phyloP scores from a whole-genome alignment of 2,113 vertebrate species.

The Strigops habroptila region DNA sequence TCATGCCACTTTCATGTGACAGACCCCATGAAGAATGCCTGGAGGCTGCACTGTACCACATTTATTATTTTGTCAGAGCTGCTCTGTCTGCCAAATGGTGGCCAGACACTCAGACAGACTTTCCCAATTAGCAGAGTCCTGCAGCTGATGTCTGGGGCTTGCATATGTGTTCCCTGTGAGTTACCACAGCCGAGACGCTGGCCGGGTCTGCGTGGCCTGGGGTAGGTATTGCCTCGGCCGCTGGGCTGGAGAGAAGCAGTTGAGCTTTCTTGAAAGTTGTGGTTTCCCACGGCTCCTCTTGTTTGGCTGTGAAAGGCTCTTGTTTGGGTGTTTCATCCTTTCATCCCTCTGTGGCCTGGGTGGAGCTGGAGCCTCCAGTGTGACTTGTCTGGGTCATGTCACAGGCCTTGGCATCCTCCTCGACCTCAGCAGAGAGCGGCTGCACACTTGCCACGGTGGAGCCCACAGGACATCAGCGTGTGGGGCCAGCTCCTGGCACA shows the following conservation, averaged over 20 bases:
- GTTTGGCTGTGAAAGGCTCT: neutral
- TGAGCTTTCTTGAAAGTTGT: neutral
- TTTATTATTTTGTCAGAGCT: neutral
- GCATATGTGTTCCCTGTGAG: neutral
- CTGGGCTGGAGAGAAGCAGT: neutral
- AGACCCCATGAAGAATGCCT: neutral
- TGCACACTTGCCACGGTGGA: neutral
- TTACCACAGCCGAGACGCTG: neutral
- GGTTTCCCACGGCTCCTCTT: neutral
- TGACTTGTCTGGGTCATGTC: neutral
- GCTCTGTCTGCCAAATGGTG: neutral
- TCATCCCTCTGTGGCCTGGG: neutral
- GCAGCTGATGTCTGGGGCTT: neutral
- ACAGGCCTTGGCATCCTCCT: neutral
- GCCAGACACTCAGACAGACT: conserved; percentile 3
- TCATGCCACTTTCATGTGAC: neutral
- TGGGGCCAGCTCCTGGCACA: neutral
- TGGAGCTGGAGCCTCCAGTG: neutral
- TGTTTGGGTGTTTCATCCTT: neutral
- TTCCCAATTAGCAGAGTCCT: conserved; percentile 21
- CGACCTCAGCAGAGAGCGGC: accelerated
- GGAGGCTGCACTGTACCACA: neutral
- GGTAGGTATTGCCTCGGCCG: neutral
- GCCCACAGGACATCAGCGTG: neutral
- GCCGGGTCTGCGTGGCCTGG: neutral